phyloP scores from a whole-genome alignment of 1,140 invertebrate genomes.

The Dysdera silvatica region DNA sequence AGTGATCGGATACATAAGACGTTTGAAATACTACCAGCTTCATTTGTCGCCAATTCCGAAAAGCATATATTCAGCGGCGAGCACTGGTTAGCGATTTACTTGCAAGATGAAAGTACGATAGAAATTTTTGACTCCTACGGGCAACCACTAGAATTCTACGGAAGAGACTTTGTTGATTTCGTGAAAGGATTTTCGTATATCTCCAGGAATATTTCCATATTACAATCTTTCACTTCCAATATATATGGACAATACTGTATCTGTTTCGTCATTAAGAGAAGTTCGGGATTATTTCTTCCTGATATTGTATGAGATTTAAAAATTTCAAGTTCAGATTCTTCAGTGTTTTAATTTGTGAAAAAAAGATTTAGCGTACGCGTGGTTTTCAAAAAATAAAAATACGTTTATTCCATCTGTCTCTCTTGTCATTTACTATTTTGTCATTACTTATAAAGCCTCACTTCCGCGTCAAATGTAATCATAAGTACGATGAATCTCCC shows the following conservation, averaged over 20 bases:
- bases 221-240: not conserved
- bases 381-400: constrained; percentile 3
- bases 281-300: not conserved
- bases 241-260: not conserved
- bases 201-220: not conserved
- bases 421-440: too few species aligned
- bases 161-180: not conserved
- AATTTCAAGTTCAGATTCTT: not conserved
- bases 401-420: too few species aligned
- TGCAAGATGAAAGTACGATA: not conserved
- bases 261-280: not conserved
- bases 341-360: not conserved
- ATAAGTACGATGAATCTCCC: too few species aligned
- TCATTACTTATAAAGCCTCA: too few species aligned
- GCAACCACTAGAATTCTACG: not conserved
- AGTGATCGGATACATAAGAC: not conserved
- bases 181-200: not conserved
- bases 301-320: not conserved
- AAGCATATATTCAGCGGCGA: not conserved
- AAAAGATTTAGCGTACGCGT: not conserved
- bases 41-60: not conserved
- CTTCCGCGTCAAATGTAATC: too few species aligned
- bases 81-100: not conserved
- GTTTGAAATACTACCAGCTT: not conserved
- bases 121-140: not conserved